Evolutionary conservation across 2,888 invertebrate genomes (phyloP).

Genomic region (Tuberolachnus salignus): DNA sequence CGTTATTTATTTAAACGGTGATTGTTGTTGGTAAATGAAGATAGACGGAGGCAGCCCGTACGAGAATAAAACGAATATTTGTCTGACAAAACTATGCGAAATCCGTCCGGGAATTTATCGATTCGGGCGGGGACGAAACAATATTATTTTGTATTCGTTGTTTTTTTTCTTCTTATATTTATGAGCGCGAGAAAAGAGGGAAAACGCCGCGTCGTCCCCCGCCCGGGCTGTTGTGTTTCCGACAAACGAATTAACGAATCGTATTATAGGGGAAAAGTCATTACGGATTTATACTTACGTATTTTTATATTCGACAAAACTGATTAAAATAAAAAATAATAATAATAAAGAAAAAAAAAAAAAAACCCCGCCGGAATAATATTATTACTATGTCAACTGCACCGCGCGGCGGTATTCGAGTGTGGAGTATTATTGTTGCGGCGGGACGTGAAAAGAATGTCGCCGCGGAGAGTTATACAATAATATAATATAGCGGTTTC

Average conservation of each 20-base stretch:
- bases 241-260: constrained; percentile 37
- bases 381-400: constrained; percentile 56
- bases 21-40: too few species aligned
- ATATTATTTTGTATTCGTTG: too few species aligned
- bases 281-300: constrained; percentile 28
- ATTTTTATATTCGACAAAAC: constrained; percentile 30
- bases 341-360: background rate
- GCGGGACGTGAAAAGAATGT: constrained; percentile 42
- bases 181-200: constrained; percentile 4
- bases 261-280: constrained; percentile 39
- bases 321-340: constrained; percentile 38
- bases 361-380: constrained; percentile 25
- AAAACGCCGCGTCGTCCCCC: background rate
- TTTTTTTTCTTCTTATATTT: too few species aligned
- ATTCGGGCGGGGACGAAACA: too few species aligned
- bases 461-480: background rate
- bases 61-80: too few species aligned
- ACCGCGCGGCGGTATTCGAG: background rate
- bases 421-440: constrained; percentile 16
- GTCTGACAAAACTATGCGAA: constrained; percentile 3
- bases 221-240: constrained; percentile 7
- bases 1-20: too few species aligned
- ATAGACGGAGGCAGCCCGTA: too few species aligned
- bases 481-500: background rate
- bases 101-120: too few species aligned